These are phyloP conservation scores for Lutraria rhynchaena DNA, from an alignment of 1,140 invertebrate genomes.

Conservation along the genomic window DNA sequence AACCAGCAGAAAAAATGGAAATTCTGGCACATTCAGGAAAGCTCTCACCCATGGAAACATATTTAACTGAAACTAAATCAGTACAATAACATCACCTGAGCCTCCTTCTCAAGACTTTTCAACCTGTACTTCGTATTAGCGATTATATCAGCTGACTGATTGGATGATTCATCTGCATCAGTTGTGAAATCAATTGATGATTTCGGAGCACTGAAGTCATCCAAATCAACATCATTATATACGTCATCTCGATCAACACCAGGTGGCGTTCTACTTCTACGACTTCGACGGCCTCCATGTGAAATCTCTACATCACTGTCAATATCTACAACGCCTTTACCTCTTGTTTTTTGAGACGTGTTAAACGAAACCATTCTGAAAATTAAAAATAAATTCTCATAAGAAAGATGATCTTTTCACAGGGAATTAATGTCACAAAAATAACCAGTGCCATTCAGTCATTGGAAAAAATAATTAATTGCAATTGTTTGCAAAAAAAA, in stretches of 20 bases:
- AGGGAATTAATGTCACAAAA: not conserved
- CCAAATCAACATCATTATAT: constrained; percentile 73
- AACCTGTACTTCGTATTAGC: constrained; percentile 77
- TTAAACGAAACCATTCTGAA: constrained; percentile 47
- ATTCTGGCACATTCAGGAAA: too few relatives aligned
- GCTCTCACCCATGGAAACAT: too few relatives aligned
- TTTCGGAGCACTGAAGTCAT: constrained; percentile 56
- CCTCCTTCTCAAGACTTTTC: constrained; percentile 77
- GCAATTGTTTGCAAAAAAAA: not conserved
- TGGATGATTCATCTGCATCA: constrained; percentile 74
- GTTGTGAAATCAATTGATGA: constrained; percentile 64
- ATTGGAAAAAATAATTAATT: not conserved
- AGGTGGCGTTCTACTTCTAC: constrained; percentile 39
- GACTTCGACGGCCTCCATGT: constrained; percentile 38
- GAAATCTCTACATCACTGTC: constrained; percentile 45
- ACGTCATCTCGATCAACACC: constrained; percentile 67
- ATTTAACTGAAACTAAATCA: too few relatives aligned
- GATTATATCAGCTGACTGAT: constrained; percentile 76
- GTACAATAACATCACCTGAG: constrained; percentile 74
- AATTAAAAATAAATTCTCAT: constrained; percentile 32
- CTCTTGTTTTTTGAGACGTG: constrained; percentile 24
- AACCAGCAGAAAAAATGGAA: too few relatives aligned
- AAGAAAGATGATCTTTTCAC: constrained; percentile 7
- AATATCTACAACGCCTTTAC: constrained; percentile 17
- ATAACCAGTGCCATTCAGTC: not conserved